phyloP scores from a whole-genome alignment of 30 jellyfish, hydroid and myxozoan species.

The Aurelia aurita complex sp. Pacific region DNA sequence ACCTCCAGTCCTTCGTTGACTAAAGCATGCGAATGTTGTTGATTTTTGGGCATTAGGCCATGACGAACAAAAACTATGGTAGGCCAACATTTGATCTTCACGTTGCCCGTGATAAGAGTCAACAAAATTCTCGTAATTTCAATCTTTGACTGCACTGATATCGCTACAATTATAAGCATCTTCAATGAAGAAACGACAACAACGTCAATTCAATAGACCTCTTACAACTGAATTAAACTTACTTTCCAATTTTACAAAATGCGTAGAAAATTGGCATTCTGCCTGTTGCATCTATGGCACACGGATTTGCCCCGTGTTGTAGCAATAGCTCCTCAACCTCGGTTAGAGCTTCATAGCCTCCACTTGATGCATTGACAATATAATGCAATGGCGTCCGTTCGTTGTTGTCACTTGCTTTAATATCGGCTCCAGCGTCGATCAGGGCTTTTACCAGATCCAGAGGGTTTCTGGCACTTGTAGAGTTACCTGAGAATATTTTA shows the following conservation, averaged over 20 bases:
- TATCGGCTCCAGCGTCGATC: conserved; percentile 48
- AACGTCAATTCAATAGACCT: no score
- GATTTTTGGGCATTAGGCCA: no score
- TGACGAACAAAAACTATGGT: no score
- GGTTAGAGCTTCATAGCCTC: conserved; percentile 64
- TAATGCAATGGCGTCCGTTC: conserved; percentile 45
- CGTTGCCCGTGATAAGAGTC: no score
- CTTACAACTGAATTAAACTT: not conserved
- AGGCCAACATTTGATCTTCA: no score
- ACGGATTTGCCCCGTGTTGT: conserved; percentile 17
- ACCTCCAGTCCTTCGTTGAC: no score
- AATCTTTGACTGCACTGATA: no score
- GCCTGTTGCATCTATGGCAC: conserved; percentile 14
- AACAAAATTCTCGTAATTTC: no score
- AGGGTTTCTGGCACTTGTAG: not conserved
- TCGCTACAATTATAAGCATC: no score
- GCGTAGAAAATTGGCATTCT: conserved; percentile 50
- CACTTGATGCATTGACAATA: conserved; percentile 30
- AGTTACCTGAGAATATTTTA: not conserved
- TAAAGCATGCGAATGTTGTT: no score
- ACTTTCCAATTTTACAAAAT: conserved; percentile 15
- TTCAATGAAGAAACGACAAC: no score
- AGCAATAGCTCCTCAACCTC: conserved; percentile 45
- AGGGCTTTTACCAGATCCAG: conserved; percentile 14
- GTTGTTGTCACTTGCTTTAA: conserved; percentile 7